Percentiles rank a stretch among this genome's conserved stretches.
phyloP scores from a whole-genome alignment of 1,140 invertebrate genomes.

The Mycetomoellerius zeteki region DNA sequence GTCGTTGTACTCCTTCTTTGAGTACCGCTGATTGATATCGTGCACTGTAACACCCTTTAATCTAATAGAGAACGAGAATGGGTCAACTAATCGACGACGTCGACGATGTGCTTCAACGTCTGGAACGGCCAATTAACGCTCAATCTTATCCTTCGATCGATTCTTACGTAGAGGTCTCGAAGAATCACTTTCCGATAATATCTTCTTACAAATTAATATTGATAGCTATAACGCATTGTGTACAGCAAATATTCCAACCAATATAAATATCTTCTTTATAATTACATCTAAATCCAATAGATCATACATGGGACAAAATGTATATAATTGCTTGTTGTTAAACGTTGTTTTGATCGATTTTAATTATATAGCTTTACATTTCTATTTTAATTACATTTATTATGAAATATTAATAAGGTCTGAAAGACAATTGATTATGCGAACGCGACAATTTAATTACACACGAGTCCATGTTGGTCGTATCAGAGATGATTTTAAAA shows the following conservation, averaged over 20 bases:
- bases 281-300: neutral
- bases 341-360: constrained; percentile 22
- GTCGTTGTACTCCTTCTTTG: constrained; percentile 27
- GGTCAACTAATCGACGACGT: constrained; percentile 76
- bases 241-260: neutral
- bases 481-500: neutral
- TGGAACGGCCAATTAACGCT: constrained; percentile 65
- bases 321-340: constrained; percentile 40
- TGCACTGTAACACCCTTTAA: constrained; percentile 70
- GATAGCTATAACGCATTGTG: neutral
- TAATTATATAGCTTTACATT: neutral
- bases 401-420: neutral
- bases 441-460: no score
- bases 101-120: constrained; percentile 29
- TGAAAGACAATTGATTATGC: neutral
- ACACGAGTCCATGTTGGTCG: neutral
- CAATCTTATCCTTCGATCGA: constrained; percentile 68
- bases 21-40: constrained; percentile 58
- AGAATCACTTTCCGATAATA: neutral
- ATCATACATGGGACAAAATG: neutral
- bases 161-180: constrained; percentile 27
- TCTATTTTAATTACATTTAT: neutral
- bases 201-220: constrained; percentile 36
- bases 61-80: constrained; percentile 82
- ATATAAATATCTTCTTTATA: neutral